Evolutionary conservation across 2,888 invertebrate genomes (phyloP).

Genomic region (Syrphus vitripennis): DNA sequence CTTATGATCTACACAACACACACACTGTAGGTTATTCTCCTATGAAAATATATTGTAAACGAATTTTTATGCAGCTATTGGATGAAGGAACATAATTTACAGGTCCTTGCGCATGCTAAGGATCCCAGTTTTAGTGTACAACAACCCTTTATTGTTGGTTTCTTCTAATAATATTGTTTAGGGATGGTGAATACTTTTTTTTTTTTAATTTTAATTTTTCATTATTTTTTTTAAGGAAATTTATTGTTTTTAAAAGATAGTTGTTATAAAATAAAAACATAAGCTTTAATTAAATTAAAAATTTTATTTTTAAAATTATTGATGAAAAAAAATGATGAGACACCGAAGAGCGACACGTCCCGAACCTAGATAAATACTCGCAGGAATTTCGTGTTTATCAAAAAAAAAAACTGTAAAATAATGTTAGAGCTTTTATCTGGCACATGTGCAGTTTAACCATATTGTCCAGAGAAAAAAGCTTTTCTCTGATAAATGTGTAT

Average conservation of each 20-base stretch:
- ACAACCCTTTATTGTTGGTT: constrained; percentile 33
- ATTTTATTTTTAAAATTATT: background rate
- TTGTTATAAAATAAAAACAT: background rate
- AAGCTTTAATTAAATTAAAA: background rate
- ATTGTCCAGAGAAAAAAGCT: constrained; percentile 17
- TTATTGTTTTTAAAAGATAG: no score
- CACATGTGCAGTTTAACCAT: constrained; percentile 52
- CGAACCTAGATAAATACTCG: constrained; percentile 41
- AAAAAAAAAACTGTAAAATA: constrained; percentile 33
- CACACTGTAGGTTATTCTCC: constrained; percentile 40
- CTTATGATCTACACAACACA: constrained; percentile 13
- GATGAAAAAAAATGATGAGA: background rate
- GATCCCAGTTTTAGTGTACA: constrained; percentile 60
- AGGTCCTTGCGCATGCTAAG: constrained; percentile 60
- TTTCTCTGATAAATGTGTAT: constrained; percentile 48
- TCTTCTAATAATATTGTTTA: background rate
- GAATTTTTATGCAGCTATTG: constrained; percentile 43
- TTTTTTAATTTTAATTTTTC: no score
- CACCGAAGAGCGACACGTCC: constrained; percentile 58
- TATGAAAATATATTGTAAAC: constrained; percentile 12
- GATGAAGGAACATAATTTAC: constrained; percentile 44
- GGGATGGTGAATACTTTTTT: constrained; percentile 9
- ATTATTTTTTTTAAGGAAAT: no score
- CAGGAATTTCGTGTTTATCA: constrained; percentile 54
- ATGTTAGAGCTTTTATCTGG: constrained; percentile 56